These are phyloP conservation scores for Dromaius novaehollandiae DNA, from an alignment of 2,113 vertebrate genomes.

Conservation along the genomic window DNA sequence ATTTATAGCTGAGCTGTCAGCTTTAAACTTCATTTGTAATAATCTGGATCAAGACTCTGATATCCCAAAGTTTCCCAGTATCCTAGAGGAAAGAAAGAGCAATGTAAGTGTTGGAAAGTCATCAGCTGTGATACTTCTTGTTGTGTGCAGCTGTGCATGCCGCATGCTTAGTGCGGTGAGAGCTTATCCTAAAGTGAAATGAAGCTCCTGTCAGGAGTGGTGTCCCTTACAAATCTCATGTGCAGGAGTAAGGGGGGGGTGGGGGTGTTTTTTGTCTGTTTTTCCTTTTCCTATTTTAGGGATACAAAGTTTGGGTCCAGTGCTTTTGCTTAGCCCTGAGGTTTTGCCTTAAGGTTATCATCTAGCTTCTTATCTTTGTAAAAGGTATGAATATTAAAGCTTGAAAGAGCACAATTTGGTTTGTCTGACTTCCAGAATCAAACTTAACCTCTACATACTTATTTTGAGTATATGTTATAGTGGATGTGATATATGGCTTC, in stretches of 20 bases:
- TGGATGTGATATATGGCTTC: neutral
- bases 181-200: neutral
- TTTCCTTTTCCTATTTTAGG: neutral
- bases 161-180: fast-evolving
- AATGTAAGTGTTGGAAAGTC: neutral
- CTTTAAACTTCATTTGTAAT: neutral
- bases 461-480: fast-evolving
- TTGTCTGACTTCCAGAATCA: neutral
- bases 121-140: neutral
- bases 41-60: neutral
- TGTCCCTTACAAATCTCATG: neutral
- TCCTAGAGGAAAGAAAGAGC: neutral
- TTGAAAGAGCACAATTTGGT: neutral
- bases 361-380: neutral
- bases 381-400: neutral
- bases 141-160: neutral
- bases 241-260: neutral
- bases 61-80: neutral
- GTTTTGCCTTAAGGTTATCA: neutral
- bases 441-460: neutral
- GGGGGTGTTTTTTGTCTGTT: neutral
- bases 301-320: neutral
- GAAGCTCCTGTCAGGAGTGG: neutral
- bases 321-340: neutral
- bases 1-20: neutral